These are phyloP conservation scores for Neodiprion fabricii DNA, from an alignment of 1,140 invertebrate species.

Conservation along the genomic window DNA sequence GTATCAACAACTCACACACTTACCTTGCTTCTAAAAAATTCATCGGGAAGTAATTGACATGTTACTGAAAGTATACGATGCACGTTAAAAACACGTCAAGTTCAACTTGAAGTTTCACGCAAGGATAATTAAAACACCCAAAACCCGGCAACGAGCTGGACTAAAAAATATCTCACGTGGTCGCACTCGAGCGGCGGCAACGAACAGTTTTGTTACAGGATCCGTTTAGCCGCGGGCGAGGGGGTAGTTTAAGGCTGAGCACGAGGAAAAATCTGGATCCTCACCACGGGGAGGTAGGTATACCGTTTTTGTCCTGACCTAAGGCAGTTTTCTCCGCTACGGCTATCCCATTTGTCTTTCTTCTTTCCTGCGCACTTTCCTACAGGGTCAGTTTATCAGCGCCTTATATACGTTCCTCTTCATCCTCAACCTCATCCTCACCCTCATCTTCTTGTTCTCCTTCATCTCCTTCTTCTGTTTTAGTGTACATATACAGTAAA, in stretches of 20 bases:
- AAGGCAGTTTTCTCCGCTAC: not conserved
- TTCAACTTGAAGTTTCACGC: not conserved
- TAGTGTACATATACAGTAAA: not conserved
- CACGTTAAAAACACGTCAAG: no score
- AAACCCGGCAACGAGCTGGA: not conserved
- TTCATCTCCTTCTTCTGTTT: not conserved
- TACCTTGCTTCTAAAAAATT: no score
- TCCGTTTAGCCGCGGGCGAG: not conserved
- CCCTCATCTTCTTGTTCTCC: not conserved
- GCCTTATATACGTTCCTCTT: not conserved
- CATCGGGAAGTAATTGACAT: no score
- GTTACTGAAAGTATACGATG: no score
- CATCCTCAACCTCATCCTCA: not conserved
- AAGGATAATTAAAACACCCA: not conserved
- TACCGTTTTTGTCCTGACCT: conserved; percentile 1
- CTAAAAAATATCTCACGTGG: not conserved
- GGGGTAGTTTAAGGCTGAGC: not conserved
- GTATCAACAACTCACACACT: no score
- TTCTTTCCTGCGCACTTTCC: not conserved
- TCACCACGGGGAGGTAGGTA: not conserved
- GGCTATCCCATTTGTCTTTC: not conserved
- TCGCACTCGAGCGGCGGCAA: not conserved
- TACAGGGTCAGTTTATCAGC: not conserved
- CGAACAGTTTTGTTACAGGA: not conserved
- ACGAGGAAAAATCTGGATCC: not conserved